A percentile compares a stretch with the other conserved stretches of the same genome.
Conservation (phyloP, 2,888 invertebrate genomes). For the Eubasilissa splendida region DNA sequence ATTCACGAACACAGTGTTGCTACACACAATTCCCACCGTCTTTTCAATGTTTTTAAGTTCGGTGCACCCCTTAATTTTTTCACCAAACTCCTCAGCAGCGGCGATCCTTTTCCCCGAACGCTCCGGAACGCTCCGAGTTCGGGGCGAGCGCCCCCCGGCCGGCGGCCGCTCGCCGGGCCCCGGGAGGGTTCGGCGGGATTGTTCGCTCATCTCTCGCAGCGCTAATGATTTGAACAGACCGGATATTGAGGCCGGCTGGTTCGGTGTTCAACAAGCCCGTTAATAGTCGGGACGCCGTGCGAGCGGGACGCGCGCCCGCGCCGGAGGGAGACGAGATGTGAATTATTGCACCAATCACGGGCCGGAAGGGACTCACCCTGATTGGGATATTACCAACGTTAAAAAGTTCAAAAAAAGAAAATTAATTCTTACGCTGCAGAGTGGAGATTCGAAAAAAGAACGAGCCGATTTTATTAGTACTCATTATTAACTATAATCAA, state of each 20-base stretch:
- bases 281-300: slow-evolving; percentile 47
- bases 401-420: slow-evolving; percentile 37
- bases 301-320: slow-evolving; percentile 47
- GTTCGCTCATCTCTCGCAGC: slow-evolving; percentile 37
- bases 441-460: slow-evolving; percentile 2
- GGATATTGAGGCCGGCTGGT: slow-evolving; percentile 56
- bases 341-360: slow-evolving; percentile 57
- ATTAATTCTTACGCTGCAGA: slow-evolving; percentile 26
- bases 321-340: slow-evolving; percentile 47
- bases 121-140: not conserved
- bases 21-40: slow-evolving; percentile 15
- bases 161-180: not conserved
- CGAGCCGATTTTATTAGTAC: slow-evolving; percentile 3
- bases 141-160: not conserved
- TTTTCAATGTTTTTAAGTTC: slow-evolving; percentile 14
- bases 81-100: not conserved
- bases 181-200: not conserved
- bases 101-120: slow-evolving; percentile 7
- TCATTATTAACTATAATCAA: slow-evolving; percentile 18
- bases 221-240: slow-evolving; percentile 49
- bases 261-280: slow-evolving; percentile 42
- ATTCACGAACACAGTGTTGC: slow-evolving; percentile 13
- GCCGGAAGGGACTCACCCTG: slow-evolving; percentile 57
- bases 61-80: slow-evolving; percentile 21
- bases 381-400: slow-evolving; percentile 54